Conservation (phyloP, 2,797 vertebrate species). For the Acipenser transmontanus region DNA sequence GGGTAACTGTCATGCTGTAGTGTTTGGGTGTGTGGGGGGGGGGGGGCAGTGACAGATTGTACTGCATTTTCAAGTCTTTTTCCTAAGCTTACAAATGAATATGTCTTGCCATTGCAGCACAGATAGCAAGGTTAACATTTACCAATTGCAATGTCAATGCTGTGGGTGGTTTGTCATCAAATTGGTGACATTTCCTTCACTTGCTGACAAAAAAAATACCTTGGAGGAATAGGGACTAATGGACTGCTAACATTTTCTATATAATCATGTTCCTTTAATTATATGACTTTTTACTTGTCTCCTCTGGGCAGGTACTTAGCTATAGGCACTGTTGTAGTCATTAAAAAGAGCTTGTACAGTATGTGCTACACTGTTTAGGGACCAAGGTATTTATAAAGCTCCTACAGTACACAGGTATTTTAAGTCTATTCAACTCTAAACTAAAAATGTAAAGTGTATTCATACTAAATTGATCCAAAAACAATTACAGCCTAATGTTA, state of each 20-base stretch:
- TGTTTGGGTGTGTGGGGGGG: background rate
- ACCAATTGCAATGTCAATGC: constrained; percentile 43
- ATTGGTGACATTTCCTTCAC: constrained; percentile 3
- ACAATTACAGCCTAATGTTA: too few relatives aligned
- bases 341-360: too few relatives aligned
- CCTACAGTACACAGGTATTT: too few relatives aligned
- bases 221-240: background rate
- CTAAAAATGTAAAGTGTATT: too few relatives aligned
- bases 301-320: background rate
- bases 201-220: background rate
- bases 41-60: background rate
- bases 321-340: too few relatives aligned
- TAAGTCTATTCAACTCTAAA: too few relatives aligned
- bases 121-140: constrained; percentile 26
- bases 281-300: background rate
- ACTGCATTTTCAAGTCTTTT: constrained; percentile 6
- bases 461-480: too few relatives aligned
- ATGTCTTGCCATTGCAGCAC: background rate
- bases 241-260: background rate
- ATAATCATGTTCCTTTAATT: background rate
- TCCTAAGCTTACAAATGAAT: background rate
- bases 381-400: too few relatives aligned
- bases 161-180: constrained; percentile 2
- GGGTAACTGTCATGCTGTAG: background rate
- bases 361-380: too few relatives aligned